Base-by-base conservation (phyloP, 2,113 vertebrate species). In the Takifugu flavidus region DNA sequence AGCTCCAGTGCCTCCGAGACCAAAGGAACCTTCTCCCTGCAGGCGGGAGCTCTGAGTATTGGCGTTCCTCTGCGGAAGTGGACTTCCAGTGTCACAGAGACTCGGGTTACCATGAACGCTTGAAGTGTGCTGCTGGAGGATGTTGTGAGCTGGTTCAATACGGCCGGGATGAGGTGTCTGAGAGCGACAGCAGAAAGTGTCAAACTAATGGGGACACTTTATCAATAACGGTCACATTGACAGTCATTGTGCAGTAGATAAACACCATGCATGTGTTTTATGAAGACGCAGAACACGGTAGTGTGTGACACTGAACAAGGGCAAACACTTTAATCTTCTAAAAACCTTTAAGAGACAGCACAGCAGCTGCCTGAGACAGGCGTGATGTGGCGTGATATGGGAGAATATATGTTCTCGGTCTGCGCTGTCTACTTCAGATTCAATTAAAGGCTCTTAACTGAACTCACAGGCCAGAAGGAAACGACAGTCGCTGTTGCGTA, bases 61-160 rank as follows among this genome's bases (percentile, higher is more conserved):
- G n/a, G 84, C 53, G 84, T 80, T 90, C 56, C 94, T 85, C 57
- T 92, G 90, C 12, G 93, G 90, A 74, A 94, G 87, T 0, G 90
- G 89, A 57, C 88, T 89, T 0, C 87, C 77, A 4, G 91, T 83
- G n/a, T 88, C 91, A 13, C 88, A 81, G 0, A 93, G 83, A 72
- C 77, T 83, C 34, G 88, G 59, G 44, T 65, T 83, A 29, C 80
- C 73, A 6, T 91, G 88, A 29, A 86, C 72, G n/a, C 77, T 75
- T 25, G 91, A 92, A 0, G 89, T 87, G 50, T 92, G 92, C 0
- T 91, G 90, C 45, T 92, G 93, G 42, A 92, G 87, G 1, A 90
- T 27, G 15, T 79, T 90, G 31, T 95, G 95, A 45, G 89, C 79
- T 0, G 89, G 88, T 54, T 98, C 95, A 69, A 96, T 88, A 62